Conservation (phyloP, 2,888 invertebrate species). For the Eupithecia dodoneata region DNA sequence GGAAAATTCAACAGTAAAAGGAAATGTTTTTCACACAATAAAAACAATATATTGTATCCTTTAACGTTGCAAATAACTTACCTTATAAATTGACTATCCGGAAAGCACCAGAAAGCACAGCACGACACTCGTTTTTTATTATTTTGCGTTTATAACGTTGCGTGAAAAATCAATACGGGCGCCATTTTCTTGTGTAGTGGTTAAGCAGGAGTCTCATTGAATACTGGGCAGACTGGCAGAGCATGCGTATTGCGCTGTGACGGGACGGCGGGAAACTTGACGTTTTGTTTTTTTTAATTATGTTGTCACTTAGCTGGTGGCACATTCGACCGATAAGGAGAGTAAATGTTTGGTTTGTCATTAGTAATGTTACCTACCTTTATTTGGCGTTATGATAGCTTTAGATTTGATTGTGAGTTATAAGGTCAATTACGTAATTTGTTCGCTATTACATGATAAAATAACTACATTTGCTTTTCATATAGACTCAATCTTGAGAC, state of each 20-base stretch:
- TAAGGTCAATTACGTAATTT: background rate
- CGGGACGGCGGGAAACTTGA: constrained; percentile 76
- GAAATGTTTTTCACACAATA: constrained; percentile 11
- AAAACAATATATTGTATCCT: constrained; percentile 1
- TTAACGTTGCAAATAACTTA: constrained; percentile 18
- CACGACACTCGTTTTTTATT: constrained; percentile 61
- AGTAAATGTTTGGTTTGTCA: constrained; percentile 34
- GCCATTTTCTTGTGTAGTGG: constrained; percentile 60
- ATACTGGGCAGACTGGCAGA: constrained; percentile 68
- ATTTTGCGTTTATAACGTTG: constrained; percentile 66
- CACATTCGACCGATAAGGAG: constrained; percentile 44
- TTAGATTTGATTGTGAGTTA: constrained; percentile 4
- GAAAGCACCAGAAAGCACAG: constrained; percentile 52
- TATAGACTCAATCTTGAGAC: too few relatives aligned
- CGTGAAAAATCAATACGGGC: constrained; percentile 71
- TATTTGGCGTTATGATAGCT: constrained; percentile 10
- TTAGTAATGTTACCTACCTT: constrained; percentile 11
- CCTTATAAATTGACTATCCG: constrained; percentile 24
- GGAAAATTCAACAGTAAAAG: constrained; percentile 48
- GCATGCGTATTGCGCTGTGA: constrained; percentile 71
- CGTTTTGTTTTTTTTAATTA: constrained; percentile 60
- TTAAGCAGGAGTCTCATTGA: constrained; percentile 58
- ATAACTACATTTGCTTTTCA: background rate
- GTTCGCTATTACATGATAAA: background rate
- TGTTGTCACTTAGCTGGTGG: constrained; percentile 35